A percentile compares a stretch with the other conserved stretches of the same genome.
These are phyloP conservation scores for Plebejus melissa DNA, from an alignment of 2,888 invertebrate genomes.

Conservation along the genomic window DNA sequence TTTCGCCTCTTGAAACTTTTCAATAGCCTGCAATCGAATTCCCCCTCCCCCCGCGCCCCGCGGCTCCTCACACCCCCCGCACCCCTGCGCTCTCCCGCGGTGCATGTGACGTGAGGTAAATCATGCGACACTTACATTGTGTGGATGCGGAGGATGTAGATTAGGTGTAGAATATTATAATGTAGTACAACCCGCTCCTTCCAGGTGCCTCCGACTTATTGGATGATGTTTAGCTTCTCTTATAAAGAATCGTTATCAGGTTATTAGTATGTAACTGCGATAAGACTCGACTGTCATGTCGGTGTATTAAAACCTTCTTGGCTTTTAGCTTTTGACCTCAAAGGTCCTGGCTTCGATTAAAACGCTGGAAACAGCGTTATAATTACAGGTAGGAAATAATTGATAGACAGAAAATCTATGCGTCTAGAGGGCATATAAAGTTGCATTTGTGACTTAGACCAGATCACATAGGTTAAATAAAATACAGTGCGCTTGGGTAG, in stretches of 20 bases:
- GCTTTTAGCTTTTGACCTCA: too few relatives aligned
- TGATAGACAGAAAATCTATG: too few relatives aligned
- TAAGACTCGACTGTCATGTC: too few relatives aligned
- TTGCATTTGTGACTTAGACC: too few relatives aligned
- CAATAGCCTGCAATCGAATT: slow-evolving; percentile 77
- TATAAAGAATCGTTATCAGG: neutral
- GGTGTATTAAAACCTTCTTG: too few relatives aligned
- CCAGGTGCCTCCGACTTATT: neutral
- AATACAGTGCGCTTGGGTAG: too few relatives aligned
- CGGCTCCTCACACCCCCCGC: slow-evolving; percentile 47
- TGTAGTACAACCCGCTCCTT: neutral
- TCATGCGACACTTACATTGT: slow-evolving; percentile 17
- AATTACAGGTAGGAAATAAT: too few relatives aligned
- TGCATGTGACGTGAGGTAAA: slow-evolving; percentile 43
- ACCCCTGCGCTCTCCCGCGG: slow-evolving; percentile 36
- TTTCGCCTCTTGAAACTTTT: slow-evolving; percentile 80
- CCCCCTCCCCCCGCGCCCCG: slow-evolving; percentile 50
- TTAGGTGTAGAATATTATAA: neutral
- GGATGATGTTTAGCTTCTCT: neutral
- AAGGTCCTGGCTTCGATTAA: too few relatives aligned
- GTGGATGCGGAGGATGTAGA: neutral
- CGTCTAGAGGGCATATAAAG: too few relatives aligned
- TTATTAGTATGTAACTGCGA: too few relatives aligned
- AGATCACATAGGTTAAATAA: too few relatives aligned
- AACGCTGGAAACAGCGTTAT: too few relatives aligned